Evolutionary conservation across 1,140 invertebrate genomes (phyloP), one percentile per base, ranked within the genome.

Genomic region (Potamilus streckersoni): DNA sequence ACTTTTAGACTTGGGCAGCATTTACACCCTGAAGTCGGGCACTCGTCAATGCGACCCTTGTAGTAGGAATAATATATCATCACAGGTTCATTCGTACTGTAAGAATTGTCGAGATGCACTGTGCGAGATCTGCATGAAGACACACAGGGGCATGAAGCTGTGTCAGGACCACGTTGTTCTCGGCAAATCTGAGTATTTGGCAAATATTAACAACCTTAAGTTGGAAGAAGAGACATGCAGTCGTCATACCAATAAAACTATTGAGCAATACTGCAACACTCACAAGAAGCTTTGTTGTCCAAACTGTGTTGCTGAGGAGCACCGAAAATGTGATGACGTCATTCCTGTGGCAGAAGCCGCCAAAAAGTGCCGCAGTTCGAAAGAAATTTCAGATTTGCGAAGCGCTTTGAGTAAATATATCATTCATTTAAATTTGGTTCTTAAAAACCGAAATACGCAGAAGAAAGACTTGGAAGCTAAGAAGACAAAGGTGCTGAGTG

Each of bases 191-290:
- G 61, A 77, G 16, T 68, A 72, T 63, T 38, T 65, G 27, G 64
- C 72, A 15, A 71, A 70, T n/a, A 77, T 76, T 0, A 64, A 65
- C 56, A 72, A 70, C 60, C 64, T 77, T 19, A 72, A 77, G 63
- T 65, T 77, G 20, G 75, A 77, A 31, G 74, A 73, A 62, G 75
- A 77, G 38, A 72, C 62, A 31, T 77, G 74, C 20, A 65, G 19
- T 8, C 15, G 16, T 69, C 75, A 73, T 20, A 16, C 60, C n/a
- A 65, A 60, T 1, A 72, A 77, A n/a, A 12, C 31, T 5, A 16
- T 72, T 17, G 75, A 77, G 16, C 69, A 72, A n/a, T 77, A 68
- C 55, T 77, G 75, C 58, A 68, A 72, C 31, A 63, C 59, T 17
- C 75, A 77, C 63, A 31, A 63, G 6, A 38, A 23, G 6, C 13